Base-by-base conservation (phyloP, 1,140 invertebrate genomes). In the Macrobrachium nipponense region DNA sequence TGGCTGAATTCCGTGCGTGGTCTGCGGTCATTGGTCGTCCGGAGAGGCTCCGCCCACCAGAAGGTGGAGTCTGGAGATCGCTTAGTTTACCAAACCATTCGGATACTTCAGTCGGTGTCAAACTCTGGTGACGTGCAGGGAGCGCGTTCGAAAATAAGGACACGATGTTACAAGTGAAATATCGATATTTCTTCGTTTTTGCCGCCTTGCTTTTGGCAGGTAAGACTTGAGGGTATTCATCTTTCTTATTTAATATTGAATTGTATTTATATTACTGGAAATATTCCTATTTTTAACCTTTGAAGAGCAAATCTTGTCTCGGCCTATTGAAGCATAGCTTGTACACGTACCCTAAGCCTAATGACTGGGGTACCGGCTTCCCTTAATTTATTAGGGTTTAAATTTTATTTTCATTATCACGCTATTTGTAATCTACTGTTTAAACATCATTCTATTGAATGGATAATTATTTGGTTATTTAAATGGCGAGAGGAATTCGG, bases 1-100 rank as follows among this genome's bases (percentile, higher is more conserved):
- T 87, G 85, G 85, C 23, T 75, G 20, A 44, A 14, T 14, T 18
- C 14, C 60, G 14, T n/a, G 85, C 85, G 85, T 87, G 85, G 85
- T 81, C 59, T 61, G 70, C 59, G 36, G 15, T 80, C 68, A 87
- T 87, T 87, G 85, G 85, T 27, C 2, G 15, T 14, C 10, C 0
- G 5, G 0, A 5, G 11, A 51, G 43, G 20, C 85, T 43, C 23
- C 78, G 78, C 85, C 68, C 11, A 60, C 80, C 43, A 23, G 43
- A 17, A 27, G 80, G 85, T 59, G 72, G 77, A 75, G 83, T 27
- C 60, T 58, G 20, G 23, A n/a, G 23, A 8, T 23, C 60, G 64
- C 20, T 80, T 61, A 58, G 18, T 62, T 11, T 62, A 62, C 12
- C 17, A 75, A 59, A 62, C 62, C 68, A 14, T 5, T 18, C 20